phyloP scores from a whole-genome alignment of 2,113 vertebrate genomes.

The Holacanthus passer region DNA sequence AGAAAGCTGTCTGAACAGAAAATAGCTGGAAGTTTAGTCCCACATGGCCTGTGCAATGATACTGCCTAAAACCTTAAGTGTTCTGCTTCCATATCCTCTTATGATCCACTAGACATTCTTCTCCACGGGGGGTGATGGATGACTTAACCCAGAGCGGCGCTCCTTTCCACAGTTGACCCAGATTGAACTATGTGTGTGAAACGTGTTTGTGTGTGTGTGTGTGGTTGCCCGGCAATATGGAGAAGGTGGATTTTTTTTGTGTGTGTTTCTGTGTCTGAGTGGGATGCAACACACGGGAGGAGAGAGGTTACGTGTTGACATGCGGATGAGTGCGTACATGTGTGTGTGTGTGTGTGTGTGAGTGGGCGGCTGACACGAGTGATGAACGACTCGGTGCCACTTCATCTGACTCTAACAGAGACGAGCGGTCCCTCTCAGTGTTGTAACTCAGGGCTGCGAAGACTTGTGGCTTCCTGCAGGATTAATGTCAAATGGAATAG shows the following conservation, averaged over 20 bases:
- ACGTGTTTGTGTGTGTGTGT: slow-evolving; percentile 47
- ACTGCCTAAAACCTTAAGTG: slow-evolving; percentile 59
- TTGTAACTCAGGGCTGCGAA: slow-evolving; percentile 50
- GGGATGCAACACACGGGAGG: not conserved
- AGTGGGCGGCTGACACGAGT: slow-evolving; percentile 50
- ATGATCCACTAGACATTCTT: slow-evolving; percentile 69
- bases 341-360: no score
- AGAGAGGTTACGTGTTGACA: slow-evolving; percentile 4
- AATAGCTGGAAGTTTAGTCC: slow-evolving; percentile 28
- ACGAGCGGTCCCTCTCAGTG: slow-evolving; percentile 27
- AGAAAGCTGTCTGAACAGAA: slow-evolving; percentile 28
- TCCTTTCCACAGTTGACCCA: slow-evolving; percentile 62
- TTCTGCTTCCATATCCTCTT: slow-evolving; percentile 66
- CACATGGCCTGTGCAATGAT: slow-evolving; percentile 42
- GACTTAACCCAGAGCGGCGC: slow-evolving; percentile 67
- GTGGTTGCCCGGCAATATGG: slow-evolving; percentile 26
- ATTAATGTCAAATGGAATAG: slow-evolving; percentile 79
- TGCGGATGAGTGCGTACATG: not conserved
- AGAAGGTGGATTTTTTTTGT: not conserved
- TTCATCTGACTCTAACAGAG: slow-evolving; percentile 57
- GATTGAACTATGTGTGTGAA: slow-evolving; percentile 48
- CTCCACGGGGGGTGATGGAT: slow-evolving; percentile 62
- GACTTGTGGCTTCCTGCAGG: slow-evolving; percentile 61
- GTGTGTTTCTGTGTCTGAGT: not conserved
- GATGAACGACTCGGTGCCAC: slow-evolving; percentile 59